Base-by-base conservation (phyloP, 2,888 invertebrate species). In the Dynastes hyllus region DNA sequence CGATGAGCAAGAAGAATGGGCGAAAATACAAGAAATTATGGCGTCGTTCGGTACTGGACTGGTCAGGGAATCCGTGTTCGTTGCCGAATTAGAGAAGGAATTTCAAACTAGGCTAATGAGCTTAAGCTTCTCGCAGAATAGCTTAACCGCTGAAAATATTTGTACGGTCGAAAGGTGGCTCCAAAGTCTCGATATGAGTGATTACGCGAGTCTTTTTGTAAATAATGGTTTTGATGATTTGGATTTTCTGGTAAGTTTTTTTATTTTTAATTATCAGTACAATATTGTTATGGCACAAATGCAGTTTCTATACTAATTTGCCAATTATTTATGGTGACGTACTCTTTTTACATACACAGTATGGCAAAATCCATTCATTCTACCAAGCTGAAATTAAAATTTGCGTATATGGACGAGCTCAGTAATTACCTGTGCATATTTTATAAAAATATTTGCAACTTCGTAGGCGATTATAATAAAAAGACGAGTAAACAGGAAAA, bases 1-100 rank as follows among this genome's bases (percentile, higher is more conserved):
- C 89, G 96, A 97, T 90, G 97, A 97, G 87, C 94, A 96, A 90
- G 97, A 97, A 90, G 98, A 98, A 90, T 98, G 98, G 96, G 96
- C 96, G 32, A 96, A 97, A 90, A 97, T 98, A 85, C 96, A 96
- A 69, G 97, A 97, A 90, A 98, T 98, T 85, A 96, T 98, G 94
- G 97, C 97, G 63, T 96, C 97, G 1, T 96, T 98, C 87, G 97
- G 97, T 80, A 95, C 95, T 82, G 95, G 95, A 78, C 92, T 96
- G 51, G 93, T 95, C 13, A 89, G 94, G 27, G 95, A 94, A 87
- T 94, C 94, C 0, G 94, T 95, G 22, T 94, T 95, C 88, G 94
- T 95, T 67, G 93, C 93, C 3, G 95, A 95, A 85, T 89, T 95
- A 80, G 95, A 95, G 86, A 94, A 94, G 85, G 95, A 95, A 89